phyloP scores from a whole-genome alignment of 2,797 vertebrate genomes.

The Amblyraja radiata region DNA sequence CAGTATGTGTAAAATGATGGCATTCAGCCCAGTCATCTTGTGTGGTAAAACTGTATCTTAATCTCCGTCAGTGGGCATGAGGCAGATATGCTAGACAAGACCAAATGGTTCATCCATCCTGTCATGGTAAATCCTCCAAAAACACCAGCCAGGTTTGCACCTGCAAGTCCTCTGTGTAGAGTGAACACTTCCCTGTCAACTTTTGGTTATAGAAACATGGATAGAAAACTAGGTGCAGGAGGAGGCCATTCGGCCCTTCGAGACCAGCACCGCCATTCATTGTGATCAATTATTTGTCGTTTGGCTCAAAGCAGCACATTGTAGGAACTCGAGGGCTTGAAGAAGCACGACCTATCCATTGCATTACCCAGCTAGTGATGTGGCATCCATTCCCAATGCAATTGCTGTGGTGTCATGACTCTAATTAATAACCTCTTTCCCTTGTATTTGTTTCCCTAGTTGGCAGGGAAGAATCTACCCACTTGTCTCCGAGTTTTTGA shows the following conservation, averaged over 20 bases:
- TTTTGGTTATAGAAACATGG: not conserved
- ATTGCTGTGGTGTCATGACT: not conserved
- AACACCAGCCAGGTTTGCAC: not conserved
- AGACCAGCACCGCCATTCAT: too few species aligned
- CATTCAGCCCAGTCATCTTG: not conserved
- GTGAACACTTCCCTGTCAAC: not conserved
- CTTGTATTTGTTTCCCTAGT: not conserved
- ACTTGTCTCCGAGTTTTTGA: not conserved
- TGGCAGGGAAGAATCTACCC: not conserved
- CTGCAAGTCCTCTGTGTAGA: not conserved
- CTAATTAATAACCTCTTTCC: not conserved
- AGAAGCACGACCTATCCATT: not conserved
- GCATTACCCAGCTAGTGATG: not conserved
- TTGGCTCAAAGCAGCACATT: not conserved
- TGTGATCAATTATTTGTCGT: not conserved
- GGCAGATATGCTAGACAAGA: not conserved
- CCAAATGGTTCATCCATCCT: not conserved
- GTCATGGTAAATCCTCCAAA: not conserved
- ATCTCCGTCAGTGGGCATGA: not conserved
- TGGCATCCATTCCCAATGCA: not conserved
- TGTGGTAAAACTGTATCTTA: not conserved
- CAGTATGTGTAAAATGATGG: not conserved
- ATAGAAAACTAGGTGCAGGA: too few species aligned
- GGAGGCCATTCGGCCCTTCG: too few species aligned
- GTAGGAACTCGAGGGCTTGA: not conserved